phyloP scores from a whole-genome alignment of 2,888 invertebrate genomes.

The Pseudococcus longispinus region DNA sequence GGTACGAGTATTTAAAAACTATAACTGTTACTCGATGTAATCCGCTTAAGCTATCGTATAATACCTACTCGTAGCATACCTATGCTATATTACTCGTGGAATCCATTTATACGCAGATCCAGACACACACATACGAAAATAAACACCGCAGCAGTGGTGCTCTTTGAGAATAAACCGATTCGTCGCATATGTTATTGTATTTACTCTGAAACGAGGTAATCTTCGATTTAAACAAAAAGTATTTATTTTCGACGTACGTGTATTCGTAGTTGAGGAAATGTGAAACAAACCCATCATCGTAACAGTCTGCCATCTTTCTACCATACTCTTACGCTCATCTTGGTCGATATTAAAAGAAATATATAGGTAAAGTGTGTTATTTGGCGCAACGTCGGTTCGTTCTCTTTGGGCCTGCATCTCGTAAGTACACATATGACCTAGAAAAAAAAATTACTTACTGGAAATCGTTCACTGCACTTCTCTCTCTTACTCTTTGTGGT shows the following conservation, averaged over 20 bases:
- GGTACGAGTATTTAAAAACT: slow-evolving; percentile 12
- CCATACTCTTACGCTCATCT: neutral
- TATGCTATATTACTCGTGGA: neutral
- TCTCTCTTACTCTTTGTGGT: neutral
- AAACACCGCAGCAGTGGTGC: neutral
- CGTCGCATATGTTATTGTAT: neutral
- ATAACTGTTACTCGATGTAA: slow-evolving; percentile 26
- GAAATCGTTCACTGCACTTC: neutral
- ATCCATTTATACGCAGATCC: neutral
- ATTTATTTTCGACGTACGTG: neutral
- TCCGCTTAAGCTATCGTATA: slow-evolving; percentile 29
- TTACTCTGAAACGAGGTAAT: neutral
- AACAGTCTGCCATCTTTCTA: neutral
- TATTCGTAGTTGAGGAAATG: neutral
- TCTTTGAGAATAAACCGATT: slow-evolving; percentile 20
- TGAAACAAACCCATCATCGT: neutral
- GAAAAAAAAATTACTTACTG: slow-evolving; percentile 7
- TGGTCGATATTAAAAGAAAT: neutral
- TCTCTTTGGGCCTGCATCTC: slow-evolving; percentile 10
- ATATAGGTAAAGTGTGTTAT: neutral
- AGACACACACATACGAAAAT: neutral
- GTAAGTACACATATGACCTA: neutral
- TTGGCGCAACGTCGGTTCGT: neutral
- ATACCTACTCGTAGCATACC: neutral
- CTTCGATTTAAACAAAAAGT: slow-evolving; percentile 18